Evolutionary conservation across 2,888 invertebrate species (phyloP), one percentile per base, ranked within the genome.

Genomic region (Uloborus plumipes): DNA sequence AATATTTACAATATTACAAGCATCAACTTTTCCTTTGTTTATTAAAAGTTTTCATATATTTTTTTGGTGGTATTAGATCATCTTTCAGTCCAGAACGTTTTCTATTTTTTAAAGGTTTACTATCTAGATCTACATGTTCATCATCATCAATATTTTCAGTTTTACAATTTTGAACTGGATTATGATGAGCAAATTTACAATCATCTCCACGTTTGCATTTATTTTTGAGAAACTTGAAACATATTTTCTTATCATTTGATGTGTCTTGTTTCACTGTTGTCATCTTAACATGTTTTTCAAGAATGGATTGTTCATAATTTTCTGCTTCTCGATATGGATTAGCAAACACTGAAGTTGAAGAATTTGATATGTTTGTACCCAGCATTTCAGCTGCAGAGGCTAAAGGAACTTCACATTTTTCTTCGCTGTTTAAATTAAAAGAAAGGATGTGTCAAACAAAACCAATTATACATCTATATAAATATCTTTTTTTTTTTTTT

Each of bases 201-300:
- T 94, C 95, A 88, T 95, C 95, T 0, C 97, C 97, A 89, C 96
- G 96, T 70, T 95, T 92, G 88, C 97, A 97, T 49, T 94, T 92
- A 0, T 97, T 96, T 88, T 95, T 96, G 53, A 95, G 91, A 88
- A 96, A 95, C 89, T 95, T 97, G 95, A 95, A 97, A 89, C 97
- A 97, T 84, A 97, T 94, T 67, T 87, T 87, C 87, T 94, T 94
- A 0, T 95, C 95, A 88, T 95, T 95, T 86, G 95, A 94, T 85
- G 90, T 90, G 9, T 74, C 64, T 50, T 75, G 69, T n/a, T 74
- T 74, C 14, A 61, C 53, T 15, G 91, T 92, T 87, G 94, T 95
- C 95, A 97, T 95, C 91, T 96, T 96, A 0, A 97, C 96, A 89
- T 97, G 97, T 87, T 95, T 95, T 87, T 97, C 95, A 62, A 97